Conservation (phyloP, 2,797 vertebrate genomes). For the Halcyon badia region DNA sequence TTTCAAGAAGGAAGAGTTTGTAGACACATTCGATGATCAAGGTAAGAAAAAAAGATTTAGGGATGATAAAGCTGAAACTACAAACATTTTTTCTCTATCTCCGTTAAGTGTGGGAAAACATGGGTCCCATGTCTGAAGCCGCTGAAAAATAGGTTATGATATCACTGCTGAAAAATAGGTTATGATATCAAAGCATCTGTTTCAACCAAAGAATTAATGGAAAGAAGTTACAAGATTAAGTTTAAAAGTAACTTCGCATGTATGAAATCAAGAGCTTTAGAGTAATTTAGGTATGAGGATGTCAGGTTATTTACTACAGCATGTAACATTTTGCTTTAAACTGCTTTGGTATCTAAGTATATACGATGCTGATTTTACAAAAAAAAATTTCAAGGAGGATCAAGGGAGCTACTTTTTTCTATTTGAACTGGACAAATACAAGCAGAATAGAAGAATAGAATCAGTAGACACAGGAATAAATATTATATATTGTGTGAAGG, state of each 20-base stretch:
- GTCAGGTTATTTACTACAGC: not conserved
- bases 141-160: not conserved
- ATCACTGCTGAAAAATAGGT: not conserved
- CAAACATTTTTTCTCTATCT: not conserved
- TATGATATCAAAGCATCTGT: not conserved
- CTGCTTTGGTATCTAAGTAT: not conserved
- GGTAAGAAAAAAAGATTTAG: not conserved
- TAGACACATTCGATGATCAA: not conserved
- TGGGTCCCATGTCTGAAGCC: not conserved
- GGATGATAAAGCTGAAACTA: not conserved
- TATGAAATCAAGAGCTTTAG: not conserved
- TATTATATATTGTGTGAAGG: not conserved
- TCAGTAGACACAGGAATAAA: not conserved
- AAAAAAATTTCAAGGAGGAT: not conserved
- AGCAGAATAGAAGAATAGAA: not conserved
- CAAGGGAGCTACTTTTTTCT: not conserved
- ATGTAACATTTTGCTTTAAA: not conserved
- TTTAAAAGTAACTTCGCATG: not conserved
- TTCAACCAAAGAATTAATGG: not conserved
- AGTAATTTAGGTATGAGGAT: not conserved
- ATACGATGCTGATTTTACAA: not conserved
- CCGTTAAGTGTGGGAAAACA: not conserved
- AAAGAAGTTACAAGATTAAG: not conserved
- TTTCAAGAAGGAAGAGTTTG: not conserved
- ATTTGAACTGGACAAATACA: not conserved